These are phyloP conservation scores for Phallusia fumigata DNA, from an alignment of 23 tunicate species.

Conservation along the genomic window DNA sequence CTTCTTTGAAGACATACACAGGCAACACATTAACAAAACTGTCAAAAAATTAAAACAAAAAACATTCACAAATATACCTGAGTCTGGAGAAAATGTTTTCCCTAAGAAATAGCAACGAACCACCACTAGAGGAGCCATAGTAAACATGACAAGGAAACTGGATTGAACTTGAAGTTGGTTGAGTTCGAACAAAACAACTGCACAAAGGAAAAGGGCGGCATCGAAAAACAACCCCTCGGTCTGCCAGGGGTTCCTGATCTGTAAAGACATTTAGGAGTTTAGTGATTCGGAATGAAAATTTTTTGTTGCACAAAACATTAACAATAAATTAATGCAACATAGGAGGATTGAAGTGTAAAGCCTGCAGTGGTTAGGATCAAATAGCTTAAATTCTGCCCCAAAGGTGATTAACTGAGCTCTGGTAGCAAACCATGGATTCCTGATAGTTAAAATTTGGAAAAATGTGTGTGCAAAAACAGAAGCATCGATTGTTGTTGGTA, in stretches of 20 bases:
- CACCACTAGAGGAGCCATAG: slow-evolving; percentile 18
- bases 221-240: slow-evolving; percentile 53
- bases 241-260: slow-evolving; percentile 14
- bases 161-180: slow-evolving; percentile 30
- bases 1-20: too few species aligned
- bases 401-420: too few species aligned
- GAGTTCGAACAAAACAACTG: slow-evolving; percentile 39
- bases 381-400: too few species aligned
- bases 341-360: neutral
- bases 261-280: neutral
- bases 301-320: neutral
- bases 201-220: slow-evolving; percentile 53
- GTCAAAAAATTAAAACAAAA: neutral
- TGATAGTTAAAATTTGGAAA: too few species aligned
- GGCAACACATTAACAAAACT: neutral
- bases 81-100: slow-evolving; percentile 10
- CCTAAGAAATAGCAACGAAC: slow-evolving; percentile 22
- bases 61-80: neutral
- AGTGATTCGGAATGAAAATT: too few species aligned
- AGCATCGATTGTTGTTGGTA: too few species aligned
- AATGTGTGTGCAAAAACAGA: too few species aligned
- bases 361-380: too few species aligned
- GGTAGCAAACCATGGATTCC: too few species aligned
- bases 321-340: neutral
- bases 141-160: slow-evolving; percentile 37